Evolutionary conservation across 2,113 vertebrate species (phyloP).

Genomic region (Rhinolophus sinicus): DNA sequence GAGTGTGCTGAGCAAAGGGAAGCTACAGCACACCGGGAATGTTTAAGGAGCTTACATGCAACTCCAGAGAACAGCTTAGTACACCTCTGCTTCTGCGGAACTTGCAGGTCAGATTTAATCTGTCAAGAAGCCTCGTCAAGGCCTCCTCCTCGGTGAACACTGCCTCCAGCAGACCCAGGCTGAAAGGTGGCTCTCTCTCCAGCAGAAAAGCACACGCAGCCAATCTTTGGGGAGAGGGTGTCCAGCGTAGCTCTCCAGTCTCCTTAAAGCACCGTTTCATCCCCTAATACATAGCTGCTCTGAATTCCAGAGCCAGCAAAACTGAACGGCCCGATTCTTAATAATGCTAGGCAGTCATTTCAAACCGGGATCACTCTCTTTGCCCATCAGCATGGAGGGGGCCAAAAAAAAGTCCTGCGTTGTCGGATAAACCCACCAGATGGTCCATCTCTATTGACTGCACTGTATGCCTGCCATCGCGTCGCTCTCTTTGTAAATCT

Average conservation of each 20-base stretch:
- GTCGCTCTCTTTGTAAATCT: slow-evolving; percentile 55
- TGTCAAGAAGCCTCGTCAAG: slow-evolving; percentile 54
- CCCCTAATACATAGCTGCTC: background rate
- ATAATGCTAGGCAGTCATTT: background rate
- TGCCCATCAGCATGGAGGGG: background rate
- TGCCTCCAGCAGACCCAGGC: slow-evolving; percentile 50
- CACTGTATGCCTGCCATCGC: background rate
- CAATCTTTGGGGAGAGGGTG: background rate
- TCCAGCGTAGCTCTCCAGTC: background rate
- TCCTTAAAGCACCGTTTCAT: background rate
- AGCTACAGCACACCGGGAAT: slow-evolving; percentile 19
- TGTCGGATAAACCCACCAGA: slow-evolving; percentile 68
- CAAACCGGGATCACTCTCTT: slow-evolving; percentile 4
- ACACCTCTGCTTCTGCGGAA: slow-evolving; percentile 62
- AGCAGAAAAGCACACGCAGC: background rate
- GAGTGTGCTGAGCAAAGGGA: slow-evolving; percentile 41
- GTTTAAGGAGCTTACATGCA: slow-evolving; percentile 75
- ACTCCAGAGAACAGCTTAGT: slow-evolving; percentile 73
- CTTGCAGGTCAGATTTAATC: slow-evolving; percentile 72
- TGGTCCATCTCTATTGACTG: slow-evolving; percentile 31
- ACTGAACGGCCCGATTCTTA: slow-evolving; percentile 22
- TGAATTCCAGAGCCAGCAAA: background rate
- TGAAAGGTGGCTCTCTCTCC: background rate
- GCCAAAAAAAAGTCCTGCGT: background rate
- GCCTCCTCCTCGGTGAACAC: background rate